A percentile compares a stretch with the other conserved stretches of the same genome.
These are phyloP conservation scores for Calyptomena viridis DNA, from an alignment of 2,113 vertebrate species.

Conservation along the genomic window DNA sequence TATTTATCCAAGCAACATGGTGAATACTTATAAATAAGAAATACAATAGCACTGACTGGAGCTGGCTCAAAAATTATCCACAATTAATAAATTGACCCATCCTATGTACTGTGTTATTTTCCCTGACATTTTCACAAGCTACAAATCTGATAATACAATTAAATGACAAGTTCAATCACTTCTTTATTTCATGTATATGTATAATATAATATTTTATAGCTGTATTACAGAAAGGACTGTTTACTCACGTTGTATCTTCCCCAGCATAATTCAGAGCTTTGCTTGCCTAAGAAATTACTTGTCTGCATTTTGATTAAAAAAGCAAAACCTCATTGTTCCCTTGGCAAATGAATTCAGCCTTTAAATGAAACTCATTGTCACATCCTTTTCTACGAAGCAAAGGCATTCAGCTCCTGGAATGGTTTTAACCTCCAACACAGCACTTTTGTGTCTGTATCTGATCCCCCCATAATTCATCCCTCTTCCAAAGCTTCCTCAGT, in stretches of 20 bases:
- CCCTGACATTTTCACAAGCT: constrained; percentile 43
- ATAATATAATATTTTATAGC: constrained; percentile 59
- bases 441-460: constrained; percentile 44
- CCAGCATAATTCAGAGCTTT: constrained; percentile 57
- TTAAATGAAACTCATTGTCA: constrained; percentile 64
- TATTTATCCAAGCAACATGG: neutral
- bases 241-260: constrained; percentile 27
- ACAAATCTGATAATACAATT: constrained; percentile 52
- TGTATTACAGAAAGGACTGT: constrained; percentile 48
- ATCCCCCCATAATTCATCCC: constrained; percentile 35
- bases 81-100: constrained; percentile 60
- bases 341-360: constrained; percentile 53
- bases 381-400: constrained; percentile 29
- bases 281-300: constrained; percentile 66
- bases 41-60: constrained; percentile 2
- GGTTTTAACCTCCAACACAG: constrained; percentile 49
- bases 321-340: constrained; percentile 58
- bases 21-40: constrained; percentile 8
- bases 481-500: constrained; percentile 10
- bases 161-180: constrained; percentile 60
- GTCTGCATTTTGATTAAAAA: constrained; percentile 70
- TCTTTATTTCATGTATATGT: constrained; percentile 45
- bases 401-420: constrained; percentile 32
- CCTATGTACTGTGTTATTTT: constrained; percentile 8
- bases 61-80: constrained; percentile 35